Base-by-base conservation (phyloP, 1,140 invertebrate species). In the Xylocopa sonorina region DNA sequence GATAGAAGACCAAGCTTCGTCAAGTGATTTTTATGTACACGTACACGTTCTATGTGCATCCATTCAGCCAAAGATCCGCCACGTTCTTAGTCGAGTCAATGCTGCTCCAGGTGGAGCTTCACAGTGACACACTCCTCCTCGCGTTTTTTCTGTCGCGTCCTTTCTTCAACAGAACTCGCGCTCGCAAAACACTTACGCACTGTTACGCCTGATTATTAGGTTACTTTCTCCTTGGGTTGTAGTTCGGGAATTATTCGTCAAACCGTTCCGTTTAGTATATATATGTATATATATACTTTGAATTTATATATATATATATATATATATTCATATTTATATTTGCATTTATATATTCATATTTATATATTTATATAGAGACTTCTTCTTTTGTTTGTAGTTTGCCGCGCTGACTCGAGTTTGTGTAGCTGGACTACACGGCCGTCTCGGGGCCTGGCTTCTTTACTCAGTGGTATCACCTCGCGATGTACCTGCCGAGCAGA, bases 381-480 rank as follows among this genome's bases (percentile, higher is more conserved):
- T 55, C 50, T 66, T 55, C 24, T 48, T 66, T 48, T 66, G 3
- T 21, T 34, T 16, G 48, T 27, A 57, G 50, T 57, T n/a, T 64
- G 32, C 9, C 32, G 57, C 29, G 38, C 43, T 14, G 27, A 32
- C 27, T 58, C 21, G 55, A 73, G 76, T 69, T 48, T 46, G 64
- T 46, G 57, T 41, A n/a, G 58, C 12, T 60, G 84, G 82, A 83
- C 84, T 89, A 87, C 85, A 89, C 80, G 88, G 80, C 76, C 75
- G 78, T 82, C 71, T 51, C 75, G 69, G 71, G 72, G 84, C 78
- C 76, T 63, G 51, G 53, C 48, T 16, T 82, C 76, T 80, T 75
- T 76, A 80, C 73, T 88, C 84, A 91, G 81, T 86, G 87, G 82
- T 87, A 91, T 92, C 90, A 92, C 87, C 91, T 92, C 82, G 85